These are phyloP conservation scores for Bradysia coprophila DNA, from an alignment of 1,140 invertebrate genomes.

Conservation along the genomic window DNA sequence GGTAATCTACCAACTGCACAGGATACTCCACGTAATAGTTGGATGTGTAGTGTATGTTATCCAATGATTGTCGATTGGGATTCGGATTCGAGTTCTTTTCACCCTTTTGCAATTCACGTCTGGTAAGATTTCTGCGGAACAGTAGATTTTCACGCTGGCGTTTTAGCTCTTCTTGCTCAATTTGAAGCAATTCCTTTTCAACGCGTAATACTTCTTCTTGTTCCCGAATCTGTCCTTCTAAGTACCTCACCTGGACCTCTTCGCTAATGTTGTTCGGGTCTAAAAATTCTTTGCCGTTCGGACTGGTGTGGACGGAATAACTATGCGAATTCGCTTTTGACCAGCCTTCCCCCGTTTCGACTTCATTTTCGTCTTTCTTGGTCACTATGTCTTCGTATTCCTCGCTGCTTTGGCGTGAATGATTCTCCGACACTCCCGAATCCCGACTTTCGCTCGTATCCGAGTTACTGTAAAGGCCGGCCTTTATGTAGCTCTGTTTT, in stretches of 20 bases:
- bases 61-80: constrained; percentile 36
- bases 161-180: constrained; percentile 59
- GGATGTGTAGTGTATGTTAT: constrained; percentile 29
- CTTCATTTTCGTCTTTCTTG: too few species aligned
- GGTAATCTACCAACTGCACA: constrained; percentile 1
- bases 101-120: constrained; percentile 27
- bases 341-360: too few species aligned
- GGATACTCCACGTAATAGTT: background rate
- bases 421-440: constrained; percentile 53
- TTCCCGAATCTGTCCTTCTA: constrained; percentile 33
- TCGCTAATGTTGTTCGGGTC: too few species aligned
- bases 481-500: constrained; percentile 44
- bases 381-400: constrained; percentile 9
- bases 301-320: too few species aligned
- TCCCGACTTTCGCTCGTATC: constrained; percentile 42
- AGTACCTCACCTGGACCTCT: constrained; percentile 27
- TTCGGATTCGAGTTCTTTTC: constrained; percentile 10
- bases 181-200: constrained; percentile 51
- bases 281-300: too few species aligned
- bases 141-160: constrained; percentile 48
- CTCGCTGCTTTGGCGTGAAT: constrained; percentile 60
- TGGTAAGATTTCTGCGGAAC: constrained; percentile 36
- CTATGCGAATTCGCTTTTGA: too few species aligned
- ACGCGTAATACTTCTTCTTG: constrained; percentile 53
- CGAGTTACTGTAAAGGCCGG: constrained; percentile 31